Evolutionary conservation across 2,797 vertebrate species (phyloP).

Genomic region (Distichodus sexfasciatus): DNA sequence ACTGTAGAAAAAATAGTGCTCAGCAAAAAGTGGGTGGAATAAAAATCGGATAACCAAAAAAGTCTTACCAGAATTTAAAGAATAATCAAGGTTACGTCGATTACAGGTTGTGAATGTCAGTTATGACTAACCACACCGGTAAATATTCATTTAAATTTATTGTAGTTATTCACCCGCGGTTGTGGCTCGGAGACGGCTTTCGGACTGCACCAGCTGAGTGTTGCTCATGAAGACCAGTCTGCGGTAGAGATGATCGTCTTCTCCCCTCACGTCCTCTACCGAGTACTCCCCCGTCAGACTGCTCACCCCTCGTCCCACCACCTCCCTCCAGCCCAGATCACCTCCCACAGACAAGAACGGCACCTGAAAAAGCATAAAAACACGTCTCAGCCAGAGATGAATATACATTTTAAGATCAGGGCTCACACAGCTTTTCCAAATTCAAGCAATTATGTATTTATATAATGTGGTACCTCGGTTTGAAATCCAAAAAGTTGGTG

Average conservation of each 20-base stretch:
- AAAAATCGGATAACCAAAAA: no score
- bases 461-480: no score
- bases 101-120: no score
- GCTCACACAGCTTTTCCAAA: no score
- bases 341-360: constrained; percentile 93
- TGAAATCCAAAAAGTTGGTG: no score
- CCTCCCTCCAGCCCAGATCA: constrained; percentile 84
- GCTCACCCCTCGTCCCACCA: constrained; percentile 78
- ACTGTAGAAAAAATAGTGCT: no score
- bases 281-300: constrained; percentile 85
- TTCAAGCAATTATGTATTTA: no score
- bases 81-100: no score
- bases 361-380: constrained; percentile 71
- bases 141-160: no score
- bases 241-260: constrained; percentile 80
- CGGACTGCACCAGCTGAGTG: constrained; percentile 89
- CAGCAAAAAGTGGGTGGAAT: no score
- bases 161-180: constrained; percentile 56
- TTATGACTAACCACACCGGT: no score
- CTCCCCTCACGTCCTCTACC: constrained; percentile 90
- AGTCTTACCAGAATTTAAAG: no score
- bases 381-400: background rate
- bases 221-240: constrained; percentile 89
- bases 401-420: background rate
- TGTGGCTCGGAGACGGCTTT: constrained; percentile 77